Evolutionary conservation across 1,140 invertebrate species (phyloP).

Genomic region (Linepithema humile): DNA sequence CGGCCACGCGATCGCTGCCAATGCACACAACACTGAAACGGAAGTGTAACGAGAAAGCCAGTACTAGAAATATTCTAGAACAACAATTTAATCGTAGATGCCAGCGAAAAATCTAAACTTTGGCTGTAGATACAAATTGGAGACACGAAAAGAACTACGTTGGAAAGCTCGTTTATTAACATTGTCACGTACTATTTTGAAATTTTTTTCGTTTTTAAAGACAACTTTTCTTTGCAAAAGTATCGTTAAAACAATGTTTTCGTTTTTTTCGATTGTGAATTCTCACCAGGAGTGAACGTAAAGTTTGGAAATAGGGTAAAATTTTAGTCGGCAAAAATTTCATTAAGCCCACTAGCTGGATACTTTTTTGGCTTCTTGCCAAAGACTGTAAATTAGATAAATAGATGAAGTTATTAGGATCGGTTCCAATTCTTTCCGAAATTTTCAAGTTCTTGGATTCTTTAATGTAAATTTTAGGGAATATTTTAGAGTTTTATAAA

Average conservation of each 20-base stretch:
- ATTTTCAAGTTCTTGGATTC: background rate
- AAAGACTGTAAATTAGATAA: background rate
- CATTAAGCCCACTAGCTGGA: background rate
- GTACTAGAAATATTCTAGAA: background rate
- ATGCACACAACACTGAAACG: background rate
- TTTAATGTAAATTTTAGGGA: background rate
- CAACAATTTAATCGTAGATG: background rate
- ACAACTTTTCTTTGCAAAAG: constrained; percentile 1
- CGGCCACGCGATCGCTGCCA: background rate
- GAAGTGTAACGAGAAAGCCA: background rate
- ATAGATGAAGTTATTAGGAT: background rate
- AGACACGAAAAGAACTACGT: background rate
- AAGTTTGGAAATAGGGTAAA: background rate
- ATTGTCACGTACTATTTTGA: background rate
- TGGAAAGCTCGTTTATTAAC: background rate
- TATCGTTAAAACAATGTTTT: constrained; percentile 1
- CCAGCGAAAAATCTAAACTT: background rate
- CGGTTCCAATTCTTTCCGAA: background rate
- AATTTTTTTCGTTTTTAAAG: background rate
- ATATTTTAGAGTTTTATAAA: too few relatives aligned
- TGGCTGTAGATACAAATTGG: background rate
- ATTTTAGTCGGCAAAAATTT: constrained; percentile 10
- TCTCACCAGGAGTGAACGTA: constrained; percentile 2
- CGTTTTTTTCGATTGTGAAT: constrained; percentile 11
- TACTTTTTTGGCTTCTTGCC: constrained; percentile 3